These are phyloP conservation scores for Regulus satrapa DNA, from an alignment of 2,113 vertebrate genomes.

Conservation along the genomic window DNA sequence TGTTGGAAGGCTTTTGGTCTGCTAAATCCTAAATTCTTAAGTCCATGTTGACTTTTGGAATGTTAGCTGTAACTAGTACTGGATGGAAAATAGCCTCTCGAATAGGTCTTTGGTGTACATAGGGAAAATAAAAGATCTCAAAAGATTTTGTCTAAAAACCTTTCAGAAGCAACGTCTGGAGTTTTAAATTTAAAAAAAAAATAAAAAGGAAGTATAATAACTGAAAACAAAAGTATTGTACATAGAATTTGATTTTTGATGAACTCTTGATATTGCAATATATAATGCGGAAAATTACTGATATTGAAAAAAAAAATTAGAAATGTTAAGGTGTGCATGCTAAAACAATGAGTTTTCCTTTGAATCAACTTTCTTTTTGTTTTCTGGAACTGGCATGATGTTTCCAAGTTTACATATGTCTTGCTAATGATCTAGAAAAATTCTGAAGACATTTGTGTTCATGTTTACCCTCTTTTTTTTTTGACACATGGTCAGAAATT, in stretches of 20 bases:
- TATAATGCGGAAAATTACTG: neutral
- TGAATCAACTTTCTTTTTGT: neutral
- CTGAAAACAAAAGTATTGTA: neutral
- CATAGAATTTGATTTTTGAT: neutral
- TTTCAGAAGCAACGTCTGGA: neutral
- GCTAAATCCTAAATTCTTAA: neutral
- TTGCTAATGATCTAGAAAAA: neutral
- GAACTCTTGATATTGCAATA: neutral
- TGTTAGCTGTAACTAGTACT: rapidly evolving
- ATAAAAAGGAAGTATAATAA: neutral
- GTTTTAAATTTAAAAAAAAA: neutral
- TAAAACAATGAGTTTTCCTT: neutral
- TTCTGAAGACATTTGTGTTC: neutral
- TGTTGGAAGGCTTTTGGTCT: neutral
- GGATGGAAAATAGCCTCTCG: neutral
- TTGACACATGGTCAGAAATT: neutral
- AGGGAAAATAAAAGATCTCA: neutral
- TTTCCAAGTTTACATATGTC: neutral
- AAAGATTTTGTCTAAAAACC: neutral
- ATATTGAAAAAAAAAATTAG: neutral
- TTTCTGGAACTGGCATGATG: neutral
- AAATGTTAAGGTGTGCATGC: neutral
- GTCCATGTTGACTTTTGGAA: neutral
- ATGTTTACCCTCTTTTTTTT: neutral
- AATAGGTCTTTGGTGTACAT: neutral